phyloP scores from a whole-genome alignment of 2,888 invertebrate species.

The Phania funesta region DNA sequence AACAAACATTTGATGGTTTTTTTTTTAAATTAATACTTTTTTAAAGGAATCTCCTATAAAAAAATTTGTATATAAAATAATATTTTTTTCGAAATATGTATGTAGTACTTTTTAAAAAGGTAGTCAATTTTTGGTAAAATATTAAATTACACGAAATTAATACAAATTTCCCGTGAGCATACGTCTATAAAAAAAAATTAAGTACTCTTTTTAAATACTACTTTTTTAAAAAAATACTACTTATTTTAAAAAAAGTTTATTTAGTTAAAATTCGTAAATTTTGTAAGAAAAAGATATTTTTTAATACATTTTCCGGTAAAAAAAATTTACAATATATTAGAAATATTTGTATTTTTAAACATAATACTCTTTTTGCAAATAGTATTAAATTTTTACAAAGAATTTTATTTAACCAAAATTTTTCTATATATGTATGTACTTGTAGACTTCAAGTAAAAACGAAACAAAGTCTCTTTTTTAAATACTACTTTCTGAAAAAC shows the following conservation, averaged over 20 bases:
- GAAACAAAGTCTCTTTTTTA: not conserved
- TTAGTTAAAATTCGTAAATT: not conserved
- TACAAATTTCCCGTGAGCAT: not conserved
- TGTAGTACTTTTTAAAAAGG: not conserved
- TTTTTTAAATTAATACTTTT: too few species aligned
- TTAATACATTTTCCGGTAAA: too few species aligned
- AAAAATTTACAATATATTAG: too few species aligned
- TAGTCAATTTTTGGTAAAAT: not conserved
- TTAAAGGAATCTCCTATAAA: too few species aligned
- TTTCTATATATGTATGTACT: too few species aligned
- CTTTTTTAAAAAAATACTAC: not conserved
- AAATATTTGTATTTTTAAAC: too few species aligned
- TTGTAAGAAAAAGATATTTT: too few species aligned
- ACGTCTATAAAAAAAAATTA: not conserved
- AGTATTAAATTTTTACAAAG: too few species aligned
- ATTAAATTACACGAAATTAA: not conserved
- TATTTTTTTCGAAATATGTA: not conserved
- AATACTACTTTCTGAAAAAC: not conserved
- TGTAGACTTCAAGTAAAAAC: too few species aligned
- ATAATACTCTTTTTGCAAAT: too few species aligned
- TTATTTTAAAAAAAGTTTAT: not conserved
- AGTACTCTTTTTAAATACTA: not conserved
- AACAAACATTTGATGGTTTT: not conserved
- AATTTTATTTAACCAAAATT: too few species aligned
- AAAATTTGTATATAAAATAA: too few species aligned